Conservation (phyloP, 2,888 invertebrate species). For the Exocentrus adspersus region DNA sequence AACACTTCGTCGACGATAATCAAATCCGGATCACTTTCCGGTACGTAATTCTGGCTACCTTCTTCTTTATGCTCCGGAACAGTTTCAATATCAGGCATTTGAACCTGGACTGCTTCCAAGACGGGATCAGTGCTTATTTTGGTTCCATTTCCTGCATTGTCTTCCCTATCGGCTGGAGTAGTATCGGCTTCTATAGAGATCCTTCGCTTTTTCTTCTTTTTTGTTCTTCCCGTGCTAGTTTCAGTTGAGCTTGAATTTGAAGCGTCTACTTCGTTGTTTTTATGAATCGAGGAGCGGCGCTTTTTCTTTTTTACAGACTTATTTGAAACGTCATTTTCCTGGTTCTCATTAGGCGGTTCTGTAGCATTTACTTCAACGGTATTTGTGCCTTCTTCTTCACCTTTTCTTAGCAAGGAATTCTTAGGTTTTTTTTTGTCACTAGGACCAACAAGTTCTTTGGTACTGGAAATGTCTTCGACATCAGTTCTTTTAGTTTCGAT, state of each 20-base stretch:
- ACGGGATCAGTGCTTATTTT: too few species aligned
- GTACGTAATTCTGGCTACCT: too few species aligned
- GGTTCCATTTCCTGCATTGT: neutral
- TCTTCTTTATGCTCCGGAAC: too few species aligned
- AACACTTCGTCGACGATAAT: constrained; percentile 25
- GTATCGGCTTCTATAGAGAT: too few species aligned
- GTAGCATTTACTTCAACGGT: too few species aligned
- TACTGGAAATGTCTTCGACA: neutral
- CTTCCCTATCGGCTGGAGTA: too few species aligned
- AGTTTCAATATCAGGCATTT: too few species aligned
- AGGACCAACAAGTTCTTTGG: constrained; percentile 1
- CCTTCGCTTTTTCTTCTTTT: neutral
- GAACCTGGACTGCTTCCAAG: too few species aligned
- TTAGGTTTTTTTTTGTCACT: constrained; percentile 29
- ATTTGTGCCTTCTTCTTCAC: constrained; percentile 18
- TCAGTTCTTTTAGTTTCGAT: neutral
- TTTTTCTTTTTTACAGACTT: constrained; percentile 15
- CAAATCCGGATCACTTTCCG: constrained; percentile 8
- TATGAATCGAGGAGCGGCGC: neutral
- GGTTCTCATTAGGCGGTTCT: neutral
- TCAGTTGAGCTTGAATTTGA: neutral
- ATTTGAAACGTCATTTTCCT: neutral
- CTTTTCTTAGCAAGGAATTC: neutral
- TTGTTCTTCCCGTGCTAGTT: neutral
- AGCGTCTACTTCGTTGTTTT: neutral